Evolutionary conservation across 2,797 vertebrate genomes (phyloP).

Genomic region (Rhynchonycteris naso): DNA sequence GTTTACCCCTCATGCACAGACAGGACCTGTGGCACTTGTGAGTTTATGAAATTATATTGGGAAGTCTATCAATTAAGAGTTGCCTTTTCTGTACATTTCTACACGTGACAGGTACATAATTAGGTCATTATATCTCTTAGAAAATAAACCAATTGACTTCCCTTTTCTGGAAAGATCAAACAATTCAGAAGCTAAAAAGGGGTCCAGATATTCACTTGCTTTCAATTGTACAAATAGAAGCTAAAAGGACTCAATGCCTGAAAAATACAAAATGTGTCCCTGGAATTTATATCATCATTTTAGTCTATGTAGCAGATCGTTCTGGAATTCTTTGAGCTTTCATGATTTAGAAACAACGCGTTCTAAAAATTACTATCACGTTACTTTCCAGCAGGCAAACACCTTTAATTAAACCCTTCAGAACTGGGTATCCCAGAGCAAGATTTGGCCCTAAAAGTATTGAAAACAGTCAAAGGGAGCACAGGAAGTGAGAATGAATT

Average conservation of each 20-base stretch:
- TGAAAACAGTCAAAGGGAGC: not conserved
- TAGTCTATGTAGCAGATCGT: not conserved
- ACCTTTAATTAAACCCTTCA: not conserved
- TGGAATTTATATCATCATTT: constrained; percentile 7
- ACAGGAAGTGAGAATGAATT: constrained; percentile 22
- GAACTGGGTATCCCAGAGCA: constrained; percentile 28
- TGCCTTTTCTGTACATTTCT: constrained; percentile 34
- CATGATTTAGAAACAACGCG: constrained; percentile 51
- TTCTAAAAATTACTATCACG: constrained; percentile 16
- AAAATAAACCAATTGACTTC: constrained; percentile 39
- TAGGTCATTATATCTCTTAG: constrained; percentile 27
- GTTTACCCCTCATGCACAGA: not conserved
- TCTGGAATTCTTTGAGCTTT: constrained; percentile 7
- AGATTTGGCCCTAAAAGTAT: constrained; percentile 43
- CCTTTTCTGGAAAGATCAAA: not conserved
- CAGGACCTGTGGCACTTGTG: not conserved
- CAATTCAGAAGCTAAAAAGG: constrained; percentile 10
- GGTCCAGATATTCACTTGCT: not conserved
- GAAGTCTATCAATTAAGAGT: not conserved
- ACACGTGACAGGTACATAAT: not conserved
- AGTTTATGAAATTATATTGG: constrained; percentile 15
- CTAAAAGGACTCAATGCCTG: not conserved
- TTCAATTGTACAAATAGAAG: not conserved
- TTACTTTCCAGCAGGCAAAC: constrained; percentile 20
- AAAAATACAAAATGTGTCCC: not conserved